These are phyloP conservation scores for Bombycilla garrulus DNA, from an alignment of 2,113 vertebrate genomes.

Conservation along the genomic window DNA sequence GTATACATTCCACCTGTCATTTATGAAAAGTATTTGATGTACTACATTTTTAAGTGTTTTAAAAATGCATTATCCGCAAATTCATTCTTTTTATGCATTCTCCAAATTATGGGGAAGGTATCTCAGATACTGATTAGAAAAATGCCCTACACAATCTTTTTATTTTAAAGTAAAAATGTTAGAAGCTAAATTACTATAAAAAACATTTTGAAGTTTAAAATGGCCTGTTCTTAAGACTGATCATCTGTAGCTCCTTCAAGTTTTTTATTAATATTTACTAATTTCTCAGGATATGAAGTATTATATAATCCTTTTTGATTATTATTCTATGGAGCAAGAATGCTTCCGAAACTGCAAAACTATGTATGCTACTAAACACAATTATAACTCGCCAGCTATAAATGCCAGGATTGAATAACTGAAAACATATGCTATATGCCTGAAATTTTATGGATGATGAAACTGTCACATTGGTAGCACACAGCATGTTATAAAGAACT, in stretches of 20 bases:
- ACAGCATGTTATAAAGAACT: slow-evolving; percentile 61
- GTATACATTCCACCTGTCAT: background rate
- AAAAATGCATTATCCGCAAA: background rate
- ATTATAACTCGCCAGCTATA: slow-evolving; percentile 28
- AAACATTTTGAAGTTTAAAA: background rate
- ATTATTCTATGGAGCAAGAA: background rate
- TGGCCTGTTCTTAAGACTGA: background rate
- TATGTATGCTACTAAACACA: background rate
- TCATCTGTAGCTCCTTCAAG: background rate
- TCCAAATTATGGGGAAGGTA: background rate
- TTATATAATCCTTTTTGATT: background rate
- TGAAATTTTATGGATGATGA: slow-evolving; percentile 69
- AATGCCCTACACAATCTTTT: background rate
- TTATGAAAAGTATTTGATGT: background rate
- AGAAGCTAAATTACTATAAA: background rate
- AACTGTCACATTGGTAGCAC: slow-evolving; percentile 53
- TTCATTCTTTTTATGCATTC: background rate
- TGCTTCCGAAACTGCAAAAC: slow-evolving; percentile 20
- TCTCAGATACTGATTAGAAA: background rate
- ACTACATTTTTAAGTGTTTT: background rate
- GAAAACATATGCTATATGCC: slow-evolving; percentile 57
- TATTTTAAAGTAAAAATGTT: background rate
- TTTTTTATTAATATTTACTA: background rate
- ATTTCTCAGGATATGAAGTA: background rate
- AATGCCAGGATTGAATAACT: slow-evolving; percentile 36